Base-by-base conservation (phyloP, 2,888 invertebrate species). In the Catocala nupta region DNA sequence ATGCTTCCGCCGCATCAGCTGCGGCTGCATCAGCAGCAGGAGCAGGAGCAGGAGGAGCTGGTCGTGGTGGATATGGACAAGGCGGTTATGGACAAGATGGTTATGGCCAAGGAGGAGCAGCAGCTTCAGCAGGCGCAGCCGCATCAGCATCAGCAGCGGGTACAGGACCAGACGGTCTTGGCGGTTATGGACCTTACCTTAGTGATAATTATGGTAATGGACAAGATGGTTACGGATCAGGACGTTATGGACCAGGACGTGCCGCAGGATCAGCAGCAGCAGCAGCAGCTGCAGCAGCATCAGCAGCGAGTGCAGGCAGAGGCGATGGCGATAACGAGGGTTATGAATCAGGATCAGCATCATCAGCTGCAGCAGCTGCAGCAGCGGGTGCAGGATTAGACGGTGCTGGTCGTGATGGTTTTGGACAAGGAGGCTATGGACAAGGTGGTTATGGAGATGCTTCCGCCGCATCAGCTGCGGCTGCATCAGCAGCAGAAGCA, bases 281-380 rank as follows among this genome's bases (percentile, higher is more conserved):
- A 7, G 36, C 36, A 1, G 36, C 36, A 2, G 36, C 36, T 25
- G 59, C 59, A 42, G 12, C 59, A 44, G 51, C 51, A n/a, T 33
- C 12, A 47, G 45, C 45, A 33, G 55, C 55, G 16, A 33, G 44
- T 12, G 54, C 43, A 12, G 54, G 13, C 43, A 12, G n/a, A 9
- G 45, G 13, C 11, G 6, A 3, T 16, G 25, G 0, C 25, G 55
- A 36, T 7, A 5, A 0, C 7, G 12, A 13, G 39, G 53, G 59
- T 5, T 9, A 9, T 1, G 66, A 62, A 57, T 16, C 57, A 51
- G 48, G 51, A 50, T 53, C 63, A 44, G 51, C 59, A 8, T 56
- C 69, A 25, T 55, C 58, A 42, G 36, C 45, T 7, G 55, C 7
- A 45, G 36, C 48, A 5, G 61, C 13, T 0, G 16, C 43, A 53